Percentiles rank a stretch among this genome's conserved stretches.
phyloP scores from a whole-genome alignment of 2,888 invertebrate genomes.

The Synanthedon formicaeformis region DNA sequence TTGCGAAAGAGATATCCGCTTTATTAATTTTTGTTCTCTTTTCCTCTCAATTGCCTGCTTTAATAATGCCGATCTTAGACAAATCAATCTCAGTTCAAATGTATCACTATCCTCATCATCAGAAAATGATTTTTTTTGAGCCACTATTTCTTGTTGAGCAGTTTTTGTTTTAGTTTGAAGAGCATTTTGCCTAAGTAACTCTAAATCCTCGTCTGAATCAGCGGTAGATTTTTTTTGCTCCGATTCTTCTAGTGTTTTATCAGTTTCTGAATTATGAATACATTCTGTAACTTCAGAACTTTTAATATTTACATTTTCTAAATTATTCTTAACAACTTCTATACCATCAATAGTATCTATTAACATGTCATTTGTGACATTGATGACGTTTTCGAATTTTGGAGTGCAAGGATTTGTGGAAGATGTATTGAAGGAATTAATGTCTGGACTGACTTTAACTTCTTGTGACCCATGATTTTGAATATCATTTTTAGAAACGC shows the following conservation, averaged over 20 bases:
- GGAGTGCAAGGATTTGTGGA: not conserved
- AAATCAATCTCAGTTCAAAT: constrained; percentile 72
- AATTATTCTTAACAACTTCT: constrained; percentile 7
- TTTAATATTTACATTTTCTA: constrained; percentile 15
- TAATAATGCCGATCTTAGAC: constrained; percentile 75
- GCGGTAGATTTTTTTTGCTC: constrained; percentile 15
- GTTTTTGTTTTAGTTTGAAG: constrained; percentile 48
- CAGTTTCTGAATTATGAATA: constrained; percentile 4
- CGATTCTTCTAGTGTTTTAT: constrained; percentile 7
- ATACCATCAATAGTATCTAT: constrained; percentile 31
- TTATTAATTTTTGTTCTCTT: constrained; percentile 49
- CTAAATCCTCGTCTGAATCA: constrained; percentile 61
- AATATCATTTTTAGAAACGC: constrained; percentile 18
- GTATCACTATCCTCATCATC: constrained; percentile 74
- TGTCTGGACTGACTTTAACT: constrained; percentile 5
- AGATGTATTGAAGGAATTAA: not conserved
- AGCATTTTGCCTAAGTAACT: constrained; percentile 52
- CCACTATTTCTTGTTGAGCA: constrained; percentile 9
- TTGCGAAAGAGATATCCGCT: constrained; percentile 44
- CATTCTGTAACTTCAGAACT: no score
- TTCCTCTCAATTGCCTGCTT: constrained; percentile 75
- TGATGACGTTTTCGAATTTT: not conserved
- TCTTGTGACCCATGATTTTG: constrained; percentile 11
- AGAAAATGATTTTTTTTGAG: constrained; percentile 13
- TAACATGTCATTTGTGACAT: constrained; percentile 16